Evolutionary conservation across 2,797 vertebrate genomes (phyloP), one percentile per base, ranked within the genome.

Genomic region (Etheostoma nigrum): DNA sequence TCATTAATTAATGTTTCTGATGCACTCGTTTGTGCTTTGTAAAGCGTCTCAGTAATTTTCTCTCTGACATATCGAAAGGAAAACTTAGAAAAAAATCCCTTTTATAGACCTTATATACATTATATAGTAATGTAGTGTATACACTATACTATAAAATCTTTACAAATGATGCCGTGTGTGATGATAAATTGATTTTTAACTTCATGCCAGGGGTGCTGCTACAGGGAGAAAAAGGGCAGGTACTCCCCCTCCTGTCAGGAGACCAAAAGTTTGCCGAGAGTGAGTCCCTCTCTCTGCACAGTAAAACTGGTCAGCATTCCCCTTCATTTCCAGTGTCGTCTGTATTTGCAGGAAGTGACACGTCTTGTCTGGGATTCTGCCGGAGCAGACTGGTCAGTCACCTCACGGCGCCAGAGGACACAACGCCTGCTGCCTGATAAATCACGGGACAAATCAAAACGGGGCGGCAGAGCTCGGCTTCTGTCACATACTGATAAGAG

Each of bases 1-100:
- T 85, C 65, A 61, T 90, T 90, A 87, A 87, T 87, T 87, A 59
- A 83, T 76, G 78, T 89, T 79, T 88, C 53, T 49, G 63, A 74
- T 57, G 66, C 23, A 36, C 33, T 10, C 33, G 33, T 36, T 86
- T 81, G 72, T 81, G 77, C 75, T 90, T 84, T 76, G 62, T 60
- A 47, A 85, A 18, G 47, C 63, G 47, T 64, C 23, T 72, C 10
- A 2, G 36, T 40, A 25, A 64, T 55, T 61, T 60, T 65, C 52
- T 19, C 23, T 72, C 67, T 79, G 65, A 78, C 59, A 78, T 67
- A 72, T 71, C 55, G 76, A 78, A 85, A 72, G 36, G 45, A 78
- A 72, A 86, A 82, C 71, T 57, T 77, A 72, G 47, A 55, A 78
- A 82, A 23, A 80, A 86, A 65, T 74, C 57, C 42, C 75, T 75